phyloP scores from a whole-genome alignment of 23 tunicate genomes.

The Ascidia mentula region DNA sequence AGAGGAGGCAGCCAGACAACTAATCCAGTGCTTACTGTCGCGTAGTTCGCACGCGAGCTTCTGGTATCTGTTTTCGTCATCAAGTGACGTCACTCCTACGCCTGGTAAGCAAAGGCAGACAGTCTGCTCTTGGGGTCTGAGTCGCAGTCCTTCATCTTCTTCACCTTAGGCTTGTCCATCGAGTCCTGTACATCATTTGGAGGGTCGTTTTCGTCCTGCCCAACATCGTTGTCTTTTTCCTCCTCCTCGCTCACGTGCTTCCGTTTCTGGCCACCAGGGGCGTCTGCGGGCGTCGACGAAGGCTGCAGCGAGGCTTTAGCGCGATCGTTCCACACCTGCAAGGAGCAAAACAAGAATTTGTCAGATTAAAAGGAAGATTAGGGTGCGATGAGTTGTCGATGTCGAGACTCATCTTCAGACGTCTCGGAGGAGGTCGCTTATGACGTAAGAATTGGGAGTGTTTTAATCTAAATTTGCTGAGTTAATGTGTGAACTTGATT shows the following conservation, averaged over 20 bases:
- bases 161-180: neutral
- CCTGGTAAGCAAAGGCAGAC: neutral
- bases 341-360: too few relatives aligned
- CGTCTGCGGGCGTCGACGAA: neutral
- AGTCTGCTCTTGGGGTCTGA: neutral
- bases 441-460: too few relatives aligned
- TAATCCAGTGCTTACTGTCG: too few relatives aligned
- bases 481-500: too few relatives aligned
- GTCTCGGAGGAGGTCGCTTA: too few relatives aligned
- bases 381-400: too few relatives aligned
- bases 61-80: too few relatives aligned
- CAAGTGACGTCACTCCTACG: neutral
- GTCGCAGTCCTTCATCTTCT: neutral
- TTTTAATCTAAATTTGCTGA: too few relatives aligned
- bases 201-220: constrained; percentile 1
- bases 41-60: too few relatives aligned
- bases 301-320: neutral
- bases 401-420: too few relatives aligned
- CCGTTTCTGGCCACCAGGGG: neutral
- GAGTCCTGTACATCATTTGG: neutral
- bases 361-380: too few relatives aligned
- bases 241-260: neutral
- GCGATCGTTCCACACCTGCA: constrained; percentile 7
- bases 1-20: too few relatives aligned
- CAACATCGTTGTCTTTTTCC: neutral